Base-by-base conservation (phyloP, 2,113 vertebrate species). In the Dryoscopus gambensis region DNA sequence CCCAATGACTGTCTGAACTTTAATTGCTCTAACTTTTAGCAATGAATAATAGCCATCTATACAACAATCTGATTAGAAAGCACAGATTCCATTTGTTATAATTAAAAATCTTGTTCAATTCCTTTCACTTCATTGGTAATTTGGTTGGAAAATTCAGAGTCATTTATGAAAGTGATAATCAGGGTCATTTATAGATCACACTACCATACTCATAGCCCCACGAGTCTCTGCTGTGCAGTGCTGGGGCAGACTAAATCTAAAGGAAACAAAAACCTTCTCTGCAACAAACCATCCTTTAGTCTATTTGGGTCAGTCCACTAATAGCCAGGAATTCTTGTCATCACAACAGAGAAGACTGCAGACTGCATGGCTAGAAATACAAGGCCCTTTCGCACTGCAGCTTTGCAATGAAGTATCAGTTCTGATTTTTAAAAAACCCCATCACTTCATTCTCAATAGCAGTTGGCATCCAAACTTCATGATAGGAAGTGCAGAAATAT, bases 61-160 rank as follows among this genome's bases (percentile, higher is more conserved):
- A 59, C 28, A 93, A 42, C 21, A 67, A 90, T 86, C 50, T 75
- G 60, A 95, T 95, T 94, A 88, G 30, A 70, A 8, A 63, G 55
- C 60, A 70, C 5, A 35, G 27, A 78, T 92, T 88, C 68, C 59
- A 96, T 96, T 74, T 67, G 39, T 96, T 93, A 70, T 80, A 95
- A 96, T 93, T 95, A 93, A 96, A 90, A 95, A 90, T 78, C 87
- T 71, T 86, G 90, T 95, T 94, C 75, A 47, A n/a, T 65, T 47
- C 78, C 93, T 88, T 90, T 93, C 2, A 8, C 75, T 83, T 95
- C 90, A 84, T 52, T 88, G 75, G 78, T 69, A 67, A 87, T 88
- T 88, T 84, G 50, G 59, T 78, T 64, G 44, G 47, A 93, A 96
- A 95, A 95, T 27, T 70, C 82, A 60, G 42, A 93, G 42, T 74